phyloP scores from a whole-genome alignment of 2,888 invertebrate species.

The Entomobrya proxima region DNA sequence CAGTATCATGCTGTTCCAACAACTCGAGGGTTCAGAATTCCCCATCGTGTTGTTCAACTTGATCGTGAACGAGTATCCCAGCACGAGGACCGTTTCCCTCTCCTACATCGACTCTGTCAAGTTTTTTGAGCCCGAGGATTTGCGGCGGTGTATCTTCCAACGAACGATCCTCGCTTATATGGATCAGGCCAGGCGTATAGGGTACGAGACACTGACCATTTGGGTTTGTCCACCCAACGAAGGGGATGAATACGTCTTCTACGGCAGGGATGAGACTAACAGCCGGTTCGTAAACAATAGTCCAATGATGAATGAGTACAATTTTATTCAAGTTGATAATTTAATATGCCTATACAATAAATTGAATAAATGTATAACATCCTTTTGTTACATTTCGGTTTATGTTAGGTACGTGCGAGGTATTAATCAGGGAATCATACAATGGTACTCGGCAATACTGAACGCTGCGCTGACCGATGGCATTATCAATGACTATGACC shows the following conservation, averaged over 20 bases:
- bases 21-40: background rate
- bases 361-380: too few species aligned
- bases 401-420: too few species aligned
- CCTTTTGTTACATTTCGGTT: too few species aligned
- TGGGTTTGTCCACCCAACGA: constrained; percentile 32
- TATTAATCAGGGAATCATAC: background rate
- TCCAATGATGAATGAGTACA: too few species aligned
- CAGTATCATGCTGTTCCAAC: background rate
- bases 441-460: constrained; percentile 26
- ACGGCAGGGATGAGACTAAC: background rate
- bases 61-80: constrained; percentile 18
- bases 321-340: too few species aligned
- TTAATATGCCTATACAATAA: too few species aligned
- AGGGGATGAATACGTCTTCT: constrained; percentile 51
- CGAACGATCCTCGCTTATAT: background rate
- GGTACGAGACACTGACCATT: background rate
- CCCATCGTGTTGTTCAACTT: background rate
- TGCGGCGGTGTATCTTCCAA: background rate
- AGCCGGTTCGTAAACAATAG: too few species aligned
- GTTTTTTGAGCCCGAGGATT: background rate
- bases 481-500: background rate
- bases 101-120: constrained; percentile 31
- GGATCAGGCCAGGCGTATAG: background rate
- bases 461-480: background rate
- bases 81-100: background rate